These are phyloP conservation scores for Megalops cyprinoides DNA, from an alignment of 2,797 vertebrate genomes.

Conservation along the genomic window DNA sequence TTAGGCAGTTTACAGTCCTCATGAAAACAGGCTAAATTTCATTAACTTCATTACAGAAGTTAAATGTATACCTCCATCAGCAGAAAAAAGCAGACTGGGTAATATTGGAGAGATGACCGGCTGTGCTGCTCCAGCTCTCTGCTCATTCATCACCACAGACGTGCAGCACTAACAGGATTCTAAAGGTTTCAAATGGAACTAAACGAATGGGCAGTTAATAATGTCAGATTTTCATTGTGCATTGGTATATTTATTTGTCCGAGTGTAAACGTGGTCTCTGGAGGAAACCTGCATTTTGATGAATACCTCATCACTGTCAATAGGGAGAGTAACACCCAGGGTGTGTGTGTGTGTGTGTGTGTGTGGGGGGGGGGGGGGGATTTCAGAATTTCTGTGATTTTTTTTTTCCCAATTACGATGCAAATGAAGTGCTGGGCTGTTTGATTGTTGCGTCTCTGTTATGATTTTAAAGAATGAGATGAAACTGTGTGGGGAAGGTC, in stretches of 20 bases:
- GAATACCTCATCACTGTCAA: constrained; percentile 1
- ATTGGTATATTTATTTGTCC: constrained; percentile 11
- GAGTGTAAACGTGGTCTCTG: background rate
- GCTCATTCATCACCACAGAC: background rate
- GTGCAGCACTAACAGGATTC: constrained; percentile 9
- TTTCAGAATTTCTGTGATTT: too few relatives aligned
- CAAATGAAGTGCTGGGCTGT: too few relatives aligned
- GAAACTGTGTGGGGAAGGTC: background rate
- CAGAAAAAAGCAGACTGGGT: too few relatives aligned
- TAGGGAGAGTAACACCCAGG: background rate
- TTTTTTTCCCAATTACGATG: background rate
- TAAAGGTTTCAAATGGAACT: constrained; percentile 11
- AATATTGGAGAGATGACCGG: too few relatives aligned
- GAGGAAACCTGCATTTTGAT: constrained; percentile 29
- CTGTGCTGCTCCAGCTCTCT: too few relatives aligned
- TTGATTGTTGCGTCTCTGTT: too few relatives aligned
- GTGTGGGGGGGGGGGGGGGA: too few relatives aligned
- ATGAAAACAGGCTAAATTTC: too few relatives aligned
- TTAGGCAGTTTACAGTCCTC: too few relatives aligned
- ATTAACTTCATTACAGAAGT: too few relatives aligned
- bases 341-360: too few relatives aligned
- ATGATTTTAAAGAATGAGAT: background rate
- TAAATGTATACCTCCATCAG: too few relatives aligned
- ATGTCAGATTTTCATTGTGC: constrained; percentile 9
- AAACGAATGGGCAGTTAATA: constrained; percentile 32